Base-by-base conservation (phyloP, 2,888 invertebrate species). In the Erebia epiphron region DNA sequence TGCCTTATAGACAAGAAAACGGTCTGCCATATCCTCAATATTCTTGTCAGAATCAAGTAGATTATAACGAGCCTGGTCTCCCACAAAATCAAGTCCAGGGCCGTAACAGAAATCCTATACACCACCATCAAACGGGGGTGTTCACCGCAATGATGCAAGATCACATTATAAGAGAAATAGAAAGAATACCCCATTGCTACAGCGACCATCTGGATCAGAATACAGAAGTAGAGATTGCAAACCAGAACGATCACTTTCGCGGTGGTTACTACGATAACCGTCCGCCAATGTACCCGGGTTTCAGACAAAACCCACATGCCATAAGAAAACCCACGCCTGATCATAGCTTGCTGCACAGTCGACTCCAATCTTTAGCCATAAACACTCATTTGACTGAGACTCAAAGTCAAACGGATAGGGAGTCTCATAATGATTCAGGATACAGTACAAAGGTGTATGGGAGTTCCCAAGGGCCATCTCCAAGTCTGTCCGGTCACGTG, bases 401-500 rank as follows among this genome's bases (percentile, higher is more conserved):
- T 0, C 93, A 93, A 70, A 92, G 92, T 76, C 94, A 94, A 77
- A 82, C 94, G 0, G 95, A 95, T 77, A 86, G 95, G 67, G 96
- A 96, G 79, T 95, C 95, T 0, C 97, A 96, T 83, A 97, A 97
- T 76, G 97, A 98, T 87, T 97, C 97, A 0, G 97, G 97, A 0
- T 97, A 97, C 85, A 97, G 97, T 79, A 97, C 97, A 54, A 96
- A 97, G 81, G 96, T 97, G 77, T 97, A 96, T 76, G 96, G 96
- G 0, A 96, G 96, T 76, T 96, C 96, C 9, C 96, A 96, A 80
- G 96, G 96, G 0, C 96, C 96, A 43, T 96, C 96, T n/a, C 96
- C 96, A 2, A 96, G 96, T 83, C 91, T 96, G 63, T 96, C 96
- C 50, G 95, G 95, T 11, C 92, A 93, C 75, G 90, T 91, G 54